phyloP scores from a whole-genome alignment of 2,797 vertebrate species.

The Kryptolebias ocellatus region DNA sequence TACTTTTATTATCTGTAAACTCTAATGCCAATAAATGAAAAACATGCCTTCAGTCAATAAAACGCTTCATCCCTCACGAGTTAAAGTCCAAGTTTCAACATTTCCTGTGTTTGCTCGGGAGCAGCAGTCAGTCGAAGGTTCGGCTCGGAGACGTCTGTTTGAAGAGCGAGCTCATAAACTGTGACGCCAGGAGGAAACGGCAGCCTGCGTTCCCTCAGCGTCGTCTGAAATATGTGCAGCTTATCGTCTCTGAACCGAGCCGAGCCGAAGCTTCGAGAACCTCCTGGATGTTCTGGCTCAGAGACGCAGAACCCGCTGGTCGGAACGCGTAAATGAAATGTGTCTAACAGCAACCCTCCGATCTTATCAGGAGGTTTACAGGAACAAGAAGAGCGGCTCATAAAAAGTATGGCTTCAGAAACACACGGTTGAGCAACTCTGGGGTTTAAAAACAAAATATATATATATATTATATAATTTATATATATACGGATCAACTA shows the following conservation, averaged over 20 bases:
- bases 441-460: too few relatives aligned
- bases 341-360: background rate
- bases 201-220: conserved; percentile 3
- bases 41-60: conserved; percentile 40
- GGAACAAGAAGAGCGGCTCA: background rate
- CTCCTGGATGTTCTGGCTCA: too few relatives aligned
- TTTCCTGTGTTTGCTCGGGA: background rate
- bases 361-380: background rate
- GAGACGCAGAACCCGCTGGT: too few relatives aligned
- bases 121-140: conserved; percentile 25
- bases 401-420: background rate
- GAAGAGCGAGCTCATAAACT: conserved; percentile 34
- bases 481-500: too few relatives aligned
- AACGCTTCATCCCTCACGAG: background rate
- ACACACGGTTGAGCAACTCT: too few relatives aligned
- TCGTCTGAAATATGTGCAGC: conserved; percentile 12
- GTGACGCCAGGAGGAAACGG: conserved; percentile 2
- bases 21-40: conserved; percentile 62
- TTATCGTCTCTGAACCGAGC: background rate
- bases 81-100: background rate
- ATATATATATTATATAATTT: too few relatives aligned
- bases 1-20: conserved; percentile 35
- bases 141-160: conserved; percentile 36
- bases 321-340: too few relatives aligned
- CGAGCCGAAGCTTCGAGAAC: too few relatives aligned